Conservation (phyloP, 2,113 vertebrate species). For the Toxotes jaculatrix region DNA sequence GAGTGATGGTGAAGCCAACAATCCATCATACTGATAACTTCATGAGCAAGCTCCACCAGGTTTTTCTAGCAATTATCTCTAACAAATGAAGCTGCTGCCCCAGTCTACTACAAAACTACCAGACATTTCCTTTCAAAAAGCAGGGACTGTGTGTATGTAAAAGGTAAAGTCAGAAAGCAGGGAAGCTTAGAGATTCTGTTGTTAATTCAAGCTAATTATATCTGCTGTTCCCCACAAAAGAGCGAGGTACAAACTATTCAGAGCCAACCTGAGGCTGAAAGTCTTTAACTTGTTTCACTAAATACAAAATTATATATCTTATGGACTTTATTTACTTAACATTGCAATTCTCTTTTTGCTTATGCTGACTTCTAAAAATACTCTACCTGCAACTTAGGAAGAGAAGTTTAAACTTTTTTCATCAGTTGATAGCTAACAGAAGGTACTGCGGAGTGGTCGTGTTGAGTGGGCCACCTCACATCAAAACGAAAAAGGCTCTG, state of each 20-base stretch:
- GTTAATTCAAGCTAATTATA: neutral
- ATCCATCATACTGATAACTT: neutral
- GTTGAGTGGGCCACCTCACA: neutral
- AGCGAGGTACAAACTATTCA: neutral
- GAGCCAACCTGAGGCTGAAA: neutral
- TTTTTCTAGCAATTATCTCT: neutral
- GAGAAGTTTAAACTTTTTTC: neutral
- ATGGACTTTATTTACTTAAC: no score
- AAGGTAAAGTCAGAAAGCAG: neutral
- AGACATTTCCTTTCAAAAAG: no score
- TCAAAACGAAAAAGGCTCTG: conserved; percentile 22
- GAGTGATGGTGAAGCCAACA: neutral
- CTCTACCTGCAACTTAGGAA: neutral
- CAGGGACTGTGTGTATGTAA: neutral
- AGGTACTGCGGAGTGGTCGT: neutral
- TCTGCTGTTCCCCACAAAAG: neutral
- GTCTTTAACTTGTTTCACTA: neutral
- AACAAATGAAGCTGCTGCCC: no score
- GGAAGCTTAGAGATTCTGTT: neutral
- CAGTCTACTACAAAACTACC: no score
- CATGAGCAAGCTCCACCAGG: neutral
- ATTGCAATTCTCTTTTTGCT: neutral
- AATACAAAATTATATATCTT: no score
- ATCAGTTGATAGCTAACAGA: neutral
- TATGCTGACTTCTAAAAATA: neutral